Base-by-base conservation (phyloP, 2,797 vertebrate species). In the Halcyon chelicuti region DNA sequence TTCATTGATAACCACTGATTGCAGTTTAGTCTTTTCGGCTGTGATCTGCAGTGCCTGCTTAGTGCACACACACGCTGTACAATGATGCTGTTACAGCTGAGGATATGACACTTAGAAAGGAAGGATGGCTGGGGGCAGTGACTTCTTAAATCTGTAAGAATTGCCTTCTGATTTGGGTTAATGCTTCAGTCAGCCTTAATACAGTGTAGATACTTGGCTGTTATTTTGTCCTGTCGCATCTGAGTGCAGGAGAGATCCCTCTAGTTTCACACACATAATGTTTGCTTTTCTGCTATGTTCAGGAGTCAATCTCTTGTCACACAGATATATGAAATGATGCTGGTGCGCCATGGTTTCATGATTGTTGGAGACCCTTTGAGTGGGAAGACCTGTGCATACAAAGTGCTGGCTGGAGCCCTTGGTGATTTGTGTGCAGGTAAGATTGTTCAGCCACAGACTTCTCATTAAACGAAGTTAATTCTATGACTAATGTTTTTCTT, bases 301-400 rank as follows among this genome's bases (percentile, higher is more conserved):
- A 73, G 73, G 66, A 44, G 29, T 18, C 23, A 13, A 0, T 66
- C 29, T 91, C 26, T 33, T 81, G 47, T 92, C 63, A 26, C 72
- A 35, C 93, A 99, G 99, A 98, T 99, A 86, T 99, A 99, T 3
- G 99, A 99, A 95, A 99, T 99, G 99, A 99, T 99, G 99, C 93
- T 99, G 97, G 99, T 99, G 31, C 98, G 99, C 21, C 99, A 99
- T 4, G 99, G 99, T 37, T 99, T 99, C 85, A 99, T 99, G 99
- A 99, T 99, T 80, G 99, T 99, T 17, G 99, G 99, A 86, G 98
- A 99, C 31, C 98, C 99, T 13, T 96, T 99, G 92, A 98, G 99
- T 18, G 99, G 99, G 80, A 99, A 99, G 94, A 99, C 98, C 4
- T 99, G 97, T 54, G 98, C 99, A 1, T 99, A 99, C 95, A 98